These are phyloP conservation scores for Amblyornis subalaris DNA, from an alignment of 2,113 vertebrate genomes.

Conservation along the genomic window DNA sequence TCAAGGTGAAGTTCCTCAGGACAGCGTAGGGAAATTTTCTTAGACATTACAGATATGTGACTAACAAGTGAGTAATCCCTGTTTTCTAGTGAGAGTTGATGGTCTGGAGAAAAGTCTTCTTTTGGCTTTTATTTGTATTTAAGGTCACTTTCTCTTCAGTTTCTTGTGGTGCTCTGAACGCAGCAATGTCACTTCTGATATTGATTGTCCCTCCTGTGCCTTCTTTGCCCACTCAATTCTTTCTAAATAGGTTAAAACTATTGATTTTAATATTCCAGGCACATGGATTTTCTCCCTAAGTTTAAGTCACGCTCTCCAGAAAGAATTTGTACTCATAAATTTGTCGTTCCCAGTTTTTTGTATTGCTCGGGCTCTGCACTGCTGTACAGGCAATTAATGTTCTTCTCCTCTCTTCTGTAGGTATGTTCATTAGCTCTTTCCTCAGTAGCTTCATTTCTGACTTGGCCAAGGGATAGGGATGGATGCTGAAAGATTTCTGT, in stretches of 20 bases:
- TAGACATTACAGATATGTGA: neutral
- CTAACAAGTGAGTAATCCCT: neutral
- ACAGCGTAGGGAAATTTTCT: neutral
- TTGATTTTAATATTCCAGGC: slow-evolving; percentile 55
- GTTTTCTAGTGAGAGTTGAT: neutral
- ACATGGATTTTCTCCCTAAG: slow-evolving; percentile 30
- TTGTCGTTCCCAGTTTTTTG: neutral
- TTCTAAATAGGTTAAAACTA: slow-evolving; percentile 33
- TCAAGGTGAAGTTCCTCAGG: neutral
- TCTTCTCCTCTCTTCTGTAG: neutral
- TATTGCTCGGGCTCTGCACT: neutral
- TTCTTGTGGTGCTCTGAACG: neutral
- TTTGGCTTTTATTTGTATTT: neutral
- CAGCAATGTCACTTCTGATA: slow-evolving; percentile 12
- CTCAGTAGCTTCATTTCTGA: neutral
- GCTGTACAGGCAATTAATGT: neutral
- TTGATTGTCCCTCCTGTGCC: neutral
- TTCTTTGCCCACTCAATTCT: slow-evolving; percentile 9
- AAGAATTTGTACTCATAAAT: slow-evolving; percentile 20
- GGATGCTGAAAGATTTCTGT: neutral
- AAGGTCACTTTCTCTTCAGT: neutral
- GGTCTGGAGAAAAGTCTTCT: neutral
- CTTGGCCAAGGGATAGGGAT: neutral
- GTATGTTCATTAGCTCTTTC: neutral
- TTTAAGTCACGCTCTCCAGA: slow-evolving; percentile 23